Percentiles rank a stretch among this genome's conserved stretches.
Evolutionary conservation across 2,888 invertebrate species (phyloP).

Genomic region (Drosophila cracens): DNA sequence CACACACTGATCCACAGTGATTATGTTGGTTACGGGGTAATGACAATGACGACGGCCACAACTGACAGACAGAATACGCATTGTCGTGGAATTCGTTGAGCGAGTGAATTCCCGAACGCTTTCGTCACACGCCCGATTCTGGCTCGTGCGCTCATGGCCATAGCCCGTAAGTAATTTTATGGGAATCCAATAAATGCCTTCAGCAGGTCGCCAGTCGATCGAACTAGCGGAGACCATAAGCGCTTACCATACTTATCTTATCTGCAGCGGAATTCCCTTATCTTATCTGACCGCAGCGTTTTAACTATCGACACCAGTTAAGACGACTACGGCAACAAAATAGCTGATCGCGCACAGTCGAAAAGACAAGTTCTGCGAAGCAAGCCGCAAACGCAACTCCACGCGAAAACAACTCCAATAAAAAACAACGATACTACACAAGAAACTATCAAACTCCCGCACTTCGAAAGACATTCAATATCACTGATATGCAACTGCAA

Average conservation of each 20-base stretch:
- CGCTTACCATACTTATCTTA: constrained; percentile 22
- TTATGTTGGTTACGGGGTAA: constrained; percentile 8
- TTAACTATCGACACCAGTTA: constrained; percentile 46
- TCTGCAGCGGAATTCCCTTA: constrained; percentile 39
- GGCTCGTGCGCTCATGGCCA: constrained; percentile 8
- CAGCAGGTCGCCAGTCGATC: constrained; percentile 6
- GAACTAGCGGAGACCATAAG: not conserved
- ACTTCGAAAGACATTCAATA: not conserved
- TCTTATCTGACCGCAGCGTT: constrained; percentile 53
- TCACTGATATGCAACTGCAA: constrained; percentile 52
- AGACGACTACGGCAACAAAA: constrained; percentile 38
- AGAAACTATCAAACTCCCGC: not conserved
- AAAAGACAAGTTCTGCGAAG: constrained; percentile 37
- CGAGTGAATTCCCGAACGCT: constrained; percentile 42
- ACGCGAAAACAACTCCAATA: constrained; percentile 7
- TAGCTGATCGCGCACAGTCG: constrained; percentile 48
- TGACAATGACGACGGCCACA: constrained; percentile 15
- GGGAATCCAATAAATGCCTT: constrained; percentile 10
- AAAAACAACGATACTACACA: not conserved
- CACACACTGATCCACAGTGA: constrained; percentile 47
- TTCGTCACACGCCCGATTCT: constrained; percentile 45
- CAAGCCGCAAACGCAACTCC: constrained; percentile 9
- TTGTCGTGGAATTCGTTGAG: constrained; percentile 36
- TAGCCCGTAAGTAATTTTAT: constrained; percentile 24
- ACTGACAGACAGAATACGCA: constrained; percentile 16